Conservation (phyloP, 2,113 vertebrate species). For the Muscicapa adusta region DNA sequence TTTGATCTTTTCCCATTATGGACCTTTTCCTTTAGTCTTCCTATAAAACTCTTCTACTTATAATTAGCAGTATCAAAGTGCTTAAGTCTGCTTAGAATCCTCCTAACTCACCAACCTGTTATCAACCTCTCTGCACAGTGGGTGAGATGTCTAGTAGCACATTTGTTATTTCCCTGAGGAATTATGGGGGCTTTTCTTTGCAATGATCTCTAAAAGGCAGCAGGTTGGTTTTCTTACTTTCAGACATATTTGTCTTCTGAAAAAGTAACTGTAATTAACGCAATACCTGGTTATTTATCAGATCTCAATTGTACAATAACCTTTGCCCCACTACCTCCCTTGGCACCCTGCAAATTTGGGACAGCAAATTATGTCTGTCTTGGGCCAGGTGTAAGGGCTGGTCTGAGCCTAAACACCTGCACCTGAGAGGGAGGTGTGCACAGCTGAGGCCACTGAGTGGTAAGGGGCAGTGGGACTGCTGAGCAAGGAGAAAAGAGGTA, state of each 20-base stretch:
- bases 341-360: rapidly evolving
- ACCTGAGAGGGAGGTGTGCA: not conserved
- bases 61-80: not conserved
- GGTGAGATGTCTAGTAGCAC: not conserved
- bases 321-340: not conserved
- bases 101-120: rapidly evolving
- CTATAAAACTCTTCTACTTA: not conserved
- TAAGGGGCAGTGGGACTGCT: not conserved
- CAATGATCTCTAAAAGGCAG: not conserved
- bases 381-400: not conserved
- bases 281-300: not conserved
- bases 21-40: not conserved
- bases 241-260: not conserved
- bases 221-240: not conserved
- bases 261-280: not conserved
- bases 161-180: not conserved
- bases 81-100: not conserved
- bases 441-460: not conserved
- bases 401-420: not conserved
- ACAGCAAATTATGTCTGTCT: not conserved
- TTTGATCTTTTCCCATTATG: not conserved
- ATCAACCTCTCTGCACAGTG: not conserved
- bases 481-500: not conserved
- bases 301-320: not conserved
- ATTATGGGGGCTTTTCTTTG: not conserved